These are phyloP conservation scores for Eupithecia insigniata DNA, from an alignment of 2,888 invertebrate genomes.

Conservation along the genomic window DNA sequence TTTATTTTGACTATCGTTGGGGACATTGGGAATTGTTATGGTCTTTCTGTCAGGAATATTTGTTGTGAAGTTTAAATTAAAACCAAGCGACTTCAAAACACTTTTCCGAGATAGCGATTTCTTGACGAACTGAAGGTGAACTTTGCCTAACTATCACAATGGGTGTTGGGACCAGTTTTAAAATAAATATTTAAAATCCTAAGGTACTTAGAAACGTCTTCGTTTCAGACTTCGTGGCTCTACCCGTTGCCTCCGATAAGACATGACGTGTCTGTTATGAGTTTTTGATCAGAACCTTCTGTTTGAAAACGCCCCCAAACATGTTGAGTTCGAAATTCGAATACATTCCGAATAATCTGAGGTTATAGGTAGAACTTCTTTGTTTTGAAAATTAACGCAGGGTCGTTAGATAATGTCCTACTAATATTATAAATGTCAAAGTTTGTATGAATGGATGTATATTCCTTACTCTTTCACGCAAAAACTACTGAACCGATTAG, in stretches of 20 bases:
- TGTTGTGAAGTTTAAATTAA: not conserved
- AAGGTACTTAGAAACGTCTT: not conserved
- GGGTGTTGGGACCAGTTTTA: not conserved
- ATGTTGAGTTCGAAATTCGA: slow-evolving; percentile 45
- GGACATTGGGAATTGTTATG: not conserved
- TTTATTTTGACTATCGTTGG: not conserved
- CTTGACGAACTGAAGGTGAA: not conserved
- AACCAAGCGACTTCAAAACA: not conserved
- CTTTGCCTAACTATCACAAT: not conserved
- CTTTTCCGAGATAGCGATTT: not conserved
- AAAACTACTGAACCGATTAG: too few relatives aligned
- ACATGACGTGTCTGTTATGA: slow-evolving; percentile 78
- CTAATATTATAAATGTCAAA: too few relatives aligned
- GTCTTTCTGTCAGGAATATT: not conserved
- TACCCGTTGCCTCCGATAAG: slow-evolving; percentile 70
- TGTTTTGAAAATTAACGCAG: not conserved
- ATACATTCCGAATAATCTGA: slow-evolving; percentile 46
- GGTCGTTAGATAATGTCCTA: not conserved
- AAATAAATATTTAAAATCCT: not conserved
- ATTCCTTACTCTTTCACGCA: too few relatives aligned
- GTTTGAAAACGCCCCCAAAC: slow-evolving; percentile 59
- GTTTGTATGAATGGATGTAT: too few relatives aligned
- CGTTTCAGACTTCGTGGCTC: slow-evolving; percentile 52
- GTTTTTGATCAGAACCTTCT: slow-evolving; percentile 72
- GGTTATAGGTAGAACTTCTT: not conserved